phyloP scores from a whole-genome alignment of 2,888 invertebrate genomes.

The Apamea sordens region DNA sequence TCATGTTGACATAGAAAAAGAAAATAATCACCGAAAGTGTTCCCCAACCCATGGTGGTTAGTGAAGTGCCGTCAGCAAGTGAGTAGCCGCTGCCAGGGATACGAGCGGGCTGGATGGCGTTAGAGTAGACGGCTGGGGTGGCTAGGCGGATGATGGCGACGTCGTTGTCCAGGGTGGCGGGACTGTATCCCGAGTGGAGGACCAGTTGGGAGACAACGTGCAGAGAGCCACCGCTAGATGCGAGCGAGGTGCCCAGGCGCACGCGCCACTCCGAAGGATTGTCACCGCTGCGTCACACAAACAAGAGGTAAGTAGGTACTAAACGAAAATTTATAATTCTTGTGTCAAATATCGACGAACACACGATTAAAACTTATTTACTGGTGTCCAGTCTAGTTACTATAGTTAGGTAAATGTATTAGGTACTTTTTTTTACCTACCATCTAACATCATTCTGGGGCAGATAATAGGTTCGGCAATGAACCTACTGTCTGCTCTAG shows the following conservation, averaged over 20 bases:
- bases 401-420: neutral
- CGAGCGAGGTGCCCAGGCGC: slow-evolving; percentile 68
- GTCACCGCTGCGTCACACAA: slow-evolving; percentile 71
- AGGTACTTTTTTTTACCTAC: neutral
- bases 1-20: neutral
- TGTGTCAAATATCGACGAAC: neutral
- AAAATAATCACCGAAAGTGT: slow-evolving; percentile 67
- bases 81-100: slow-evolving; percentile 69
- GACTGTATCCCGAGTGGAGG: slow-evolving; percentile 68
- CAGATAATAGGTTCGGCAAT: neutral
- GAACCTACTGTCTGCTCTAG: neutral
- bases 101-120: slow-evolving; percentile 64
- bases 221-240: slow-evolving; percentile 67
- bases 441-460: neutral
- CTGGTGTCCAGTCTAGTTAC: neutral
- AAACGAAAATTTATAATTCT: neutral
- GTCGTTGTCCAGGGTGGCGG: slow-evolving; percentile 67
- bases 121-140: slow-evolving; percentile 59
- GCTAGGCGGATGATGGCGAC: slow-evolving; percentile 74
- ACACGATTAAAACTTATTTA: neutral
- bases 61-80: slow-evolving; percentile 61
- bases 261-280: slow-evolving; percentile 71
- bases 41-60: slow-evolving; percentile 77
- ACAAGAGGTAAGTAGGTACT: slow-evolving; percentile 55
- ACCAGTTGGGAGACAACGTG: slow-evolving; percentile 63